Percentiles rank a stretch among this genome's conserved stretches.
phyloP scores from a whole-genome alignment of 2,113 vertebrate species.

The Prochilodus magdalenae region DNA sequence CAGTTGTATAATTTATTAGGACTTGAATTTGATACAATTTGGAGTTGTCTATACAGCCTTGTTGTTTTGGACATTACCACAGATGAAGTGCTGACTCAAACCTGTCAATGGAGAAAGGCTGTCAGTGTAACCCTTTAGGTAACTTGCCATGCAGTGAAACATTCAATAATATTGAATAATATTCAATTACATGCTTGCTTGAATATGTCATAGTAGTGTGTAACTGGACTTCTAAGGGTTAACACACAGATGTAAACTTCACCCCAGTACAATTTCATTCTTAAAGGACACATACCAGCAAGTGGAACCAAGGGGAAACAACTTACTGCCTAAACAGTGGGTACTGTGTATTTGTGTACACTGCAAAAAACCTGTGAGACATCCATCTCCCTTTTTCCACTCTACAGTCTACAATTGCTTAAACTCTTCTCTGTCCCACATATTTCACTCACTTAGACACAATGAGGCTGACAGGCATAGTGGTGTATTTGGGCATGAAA shows the following conservation, averaged over 20 bases:
- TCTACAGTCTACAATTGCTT: not conserved
- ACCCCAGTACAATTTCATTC: not conserved
- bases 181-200: too few relatives aligned
- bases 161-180: too few relatives aligned
- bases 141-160: too few relatives aligned
- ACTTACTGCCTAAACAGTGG: constrained; percentile 30
- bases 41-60: too few relatives aligned
- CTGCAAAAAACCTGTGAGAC: constrained; percentile 12
- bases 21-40: too few relatives aligned
- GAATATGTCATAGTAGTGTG: not conserved
- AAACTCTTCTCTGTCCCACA: constrained; percentile 15
- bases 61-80: too few relatives aligned
- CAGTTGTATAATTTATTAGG: too few relatives aligned
- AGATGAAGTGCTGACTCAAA: too few relatives aligned
- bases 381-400: constrained; percentile 7
- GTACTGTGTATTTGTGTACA: not conserved
- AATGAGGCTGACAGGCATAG: constrained; percentile 29
- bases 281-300: constrained; percentile 8
- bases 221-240: not conserved
- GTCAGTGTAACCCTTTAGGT: too few relatives aligned
- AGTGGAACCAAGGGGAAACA: constrained; percentile 7
- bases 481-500: constrained; percentile 33
- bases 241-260: not conserved
- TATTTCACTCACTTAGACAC: constrained; percentile 29
- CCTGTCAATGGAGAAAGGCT: too few relatives aligned